Evolutionary conservation across 23 tunicate genomes (phyloP), one percentile per base, ranked within the genome.

Genomic region (Diplosoma virens): DNA sequence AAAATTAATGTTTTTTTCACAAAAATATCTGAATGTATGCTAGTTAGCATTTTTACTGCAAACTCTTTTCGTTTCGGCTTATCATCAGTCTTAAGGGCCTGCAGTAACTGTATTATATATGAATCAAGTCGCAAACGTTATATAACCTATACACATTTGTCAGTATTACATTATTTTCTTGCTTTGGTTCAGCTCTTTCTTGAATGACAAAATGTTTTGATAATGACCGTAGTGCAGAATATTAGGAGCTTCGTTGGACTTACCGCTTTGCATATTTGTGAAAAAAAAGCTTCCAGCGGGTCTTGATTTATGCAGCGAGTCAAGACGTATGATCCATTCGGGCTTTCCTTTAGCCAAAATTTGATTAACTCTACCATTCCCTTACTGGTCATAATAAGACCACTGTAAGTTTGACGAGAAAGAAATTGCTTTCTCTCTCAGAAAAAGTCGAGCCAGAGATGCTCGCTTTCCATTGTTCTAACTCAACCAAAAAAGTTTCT

Each of bases 261-360:
- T 35, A 6, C 69, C 69, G 30, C 69, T 63, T 6, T 35, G 34
- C 17, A 63, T 63, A 29, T 28, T 63, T 4, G 6, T 30, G 36
- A 63, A 63, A 63, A n/a, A n/a, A 28, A 63, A 28, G 69, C 34
- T 35, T 63, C 69, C 6, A 63, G 69, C 11, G 69, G 69, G 30
- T 63, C 69, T 63, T 63, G 69, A n/a, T 63, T 63, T 18, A 63
- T 11, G 7, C 69, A 35, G 11, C 22, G 17, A 4, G 69, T 5
- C 22, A 63, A 30, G 11, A 63, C 69, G 30, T 63, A 63, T n/a
- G n/a, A n/a, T 2, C 34, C 24, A 11, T 29, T 29, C 18, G 69
- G 34, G 22, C 17, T 11, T 16, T 3, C 6, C 36, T 63, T 30
- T 3, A 63, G 34, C 34, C 27, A 24, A 63, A 63, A 63, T 30